Conservation (phyloP, 2,113 vertebrate species). For the Hippoglossus stenolepis region DNA sequence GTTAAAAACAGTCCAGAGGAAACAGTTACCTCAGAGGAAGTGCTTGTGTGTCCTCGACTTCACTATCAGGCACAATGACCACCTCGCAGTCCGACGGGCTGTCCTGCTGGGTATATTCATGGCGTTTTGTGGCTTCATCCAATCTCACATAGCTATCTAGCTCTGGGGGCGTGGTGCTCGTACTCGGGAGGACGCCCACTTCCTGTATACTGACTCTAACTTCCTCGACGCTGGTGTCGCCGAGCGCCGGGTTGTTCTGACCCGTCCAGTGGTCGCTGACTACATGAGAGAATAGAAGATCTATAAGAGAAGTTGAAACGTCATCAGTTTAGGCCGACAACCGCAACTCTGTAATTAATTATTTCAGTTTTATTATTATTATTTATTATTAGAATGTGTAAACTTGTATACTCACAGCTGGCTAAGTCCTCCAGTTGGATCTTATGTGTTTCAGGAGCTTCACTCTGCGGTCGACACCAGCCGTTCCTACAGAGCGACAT, state of each 20-base stretch:
- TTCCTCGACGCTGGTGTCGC: constrained; percentile 75
- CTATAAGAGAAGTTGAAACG: constrained; percentile 82
- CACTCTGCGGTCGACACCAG: constrained; percentile 83
- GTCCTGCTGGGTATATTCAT: constrained; percentile 68
- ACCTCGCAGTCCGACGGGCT: constrained; percentile 73
- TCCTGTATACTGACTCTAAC: constrained; percentile 77
- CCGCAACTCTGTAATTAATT: constrained; percentile 4
- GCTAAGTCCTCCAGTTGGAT: constrained; percentile 83
- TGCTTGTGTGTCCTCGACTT: constrained; percentile 68
- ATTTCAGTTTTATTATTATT: neutral
- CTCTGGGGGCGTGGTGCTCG: constrained; percentile 55
- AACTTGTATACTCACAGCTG: constrained; percentile 80
- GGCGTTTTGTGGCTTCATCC: constrained; percentile 70
- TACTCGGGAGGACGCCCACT: constrained; percentile 75
- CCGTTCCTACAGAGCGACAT: constrained; percentile 88
- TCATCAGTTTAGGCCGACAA: constrained; percentile 68
- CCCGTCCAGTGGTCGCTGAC: constrained; percentile 87
- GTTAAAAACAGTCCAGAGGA: neutral
- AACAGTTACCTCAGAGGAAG: constrained; percentile 75
- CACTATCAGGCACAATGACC: constrained; percentile 69
- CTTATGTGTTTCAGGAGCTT: constrained; percentile 76
- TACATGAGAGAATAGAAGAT: constrained; percentile 84
- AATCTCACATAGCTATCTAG: constrained; percentile 39
- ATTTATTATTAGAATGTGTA: neutral
- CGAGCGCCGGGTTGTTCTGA: constrained; percentile 74